phyloP scores from a whole-genome alignment of 2,888 invertebrate genomes.

The Apotomis turbidana region DNA sequence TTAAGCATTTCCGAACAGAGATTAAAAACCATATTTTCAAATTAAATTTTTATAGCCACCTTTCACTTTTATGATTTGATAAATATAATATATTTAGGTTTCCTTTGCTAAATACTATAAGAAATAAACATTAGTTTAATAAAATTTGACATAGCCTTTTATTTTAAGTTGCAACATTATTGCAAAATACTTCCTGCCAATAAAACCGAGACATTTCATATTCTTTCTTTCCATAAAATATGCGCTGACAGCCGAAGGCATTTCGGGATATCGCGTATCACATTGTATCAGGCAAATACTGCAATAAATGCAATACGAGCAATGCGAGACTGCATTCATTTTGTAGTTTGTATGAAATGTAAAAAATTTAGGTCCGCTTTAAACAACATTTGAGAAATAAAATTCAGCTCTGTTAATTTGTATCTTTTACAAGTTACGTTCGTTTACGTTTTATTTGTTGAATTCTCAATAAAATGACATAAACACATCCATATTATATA shows the following conservation, averaged over 20 bases:
- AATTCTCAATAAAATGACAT: too few species aligned
- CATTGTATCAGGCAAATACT: constrained; percentile 39
- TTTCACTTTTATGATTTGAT: too few species aligned
- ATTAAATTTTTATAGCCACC: too few species aligned
- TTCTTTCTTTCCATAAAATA: constrained; percentile 32
- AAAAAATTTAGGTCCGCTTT: constrained; percentile 19
- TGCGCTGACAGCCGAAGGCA: constrained; percentile 29
- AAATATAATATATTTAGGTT: too few species aligned
- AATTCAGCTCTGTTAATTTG: background rate
- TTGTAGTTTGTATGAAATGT: constrained; percentile 18
- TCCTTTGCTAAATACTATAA: too few species aligned
- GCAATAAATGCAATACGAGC: constrained; percentile 35
- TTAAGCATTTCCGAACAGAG: too few species aligned
- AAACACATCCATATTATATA: too few species aligned
- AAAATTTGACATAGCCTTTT: too few species aligned
- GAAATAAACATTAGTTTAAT: too few species aligned
- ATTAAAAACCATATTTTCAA: too few species aligned
- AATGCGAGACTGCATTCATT: constrained; percentile 28
- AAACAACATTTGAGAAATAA: constrained; percentile 11
- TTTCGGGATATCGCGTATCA: constrained; percentile 31
- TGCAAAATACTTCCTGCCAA: constrained; percentile 23
- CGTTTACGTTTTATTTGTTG: too few species aligned
- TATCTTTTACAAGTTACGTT: background rate
- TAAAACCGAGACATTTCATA: constrained; percentile 30
- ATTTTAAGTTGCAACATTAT: background rate